Conservation (phyloP, 2,113 vertebrate species). For the Indicator indicator region DNA sequence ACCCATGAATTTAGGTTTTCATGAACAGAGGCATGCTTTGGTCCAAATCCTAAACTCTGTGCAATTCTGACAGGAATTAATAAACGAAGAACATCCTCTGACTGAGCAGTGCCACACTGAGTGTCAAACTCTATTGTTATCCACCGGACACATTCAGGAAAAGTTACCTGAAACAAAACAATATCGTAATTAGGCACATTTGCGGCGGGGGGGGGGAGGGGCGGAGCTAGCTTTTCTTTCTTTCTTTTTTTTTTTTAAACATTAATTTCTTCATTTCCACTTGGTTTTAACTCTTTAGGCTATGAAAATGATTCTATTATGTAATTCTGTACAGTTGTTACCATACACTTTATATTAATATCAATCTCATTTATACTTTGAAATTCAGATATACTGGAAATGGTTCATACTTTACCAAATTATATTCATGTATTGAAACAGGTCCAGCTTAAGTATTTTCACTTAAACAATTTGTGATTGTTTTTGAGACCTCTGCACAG, state of each 20-base stretch:
- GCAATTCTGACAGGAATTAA: constrained; percentile 90
- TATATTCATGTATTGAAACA: not conserved
- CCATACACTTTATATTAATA: not conserved
- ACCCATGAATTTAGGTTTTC: constrained; percentile 98
- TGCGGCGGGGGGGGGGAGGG: not conserved
- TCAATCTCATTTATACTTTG: not conserved
- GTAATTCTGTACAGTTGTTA: not conserved
- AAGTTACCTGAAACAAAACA: constrained; percentile 85
- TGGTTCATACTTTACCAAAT: not conserved
- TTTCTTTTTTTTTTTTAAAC: not conserved
- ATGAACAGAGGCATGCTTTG: constrained; percentile 86
- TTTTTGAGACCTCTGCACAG: not conserved
- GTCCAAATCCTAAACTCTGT: constrained; percentile 87
- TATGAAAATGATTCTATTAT: not conserved
- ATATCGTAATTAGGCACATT: not conserved
- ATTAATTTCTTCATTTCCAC: not conserved
- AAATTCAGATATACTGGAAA: not conserved
- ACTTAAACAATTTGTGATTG: not conserved
- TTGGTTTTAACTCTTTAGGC: not conserved
- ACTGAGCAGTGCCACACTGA: constrained; percentile 95
- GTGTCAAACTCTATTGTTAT: constrained; percentile 95
- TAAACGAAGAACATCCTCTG: constrained; percentile 93
- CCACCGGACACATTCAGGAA: constrained; percentile 97
- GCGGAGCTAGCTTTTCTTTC: not conserved
- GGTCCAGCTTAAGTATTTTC: not conserved